Base-by-base conservation (phyloP, 2,797 vertebrate genomes). In the Tragelaphus oryx region DNA sequence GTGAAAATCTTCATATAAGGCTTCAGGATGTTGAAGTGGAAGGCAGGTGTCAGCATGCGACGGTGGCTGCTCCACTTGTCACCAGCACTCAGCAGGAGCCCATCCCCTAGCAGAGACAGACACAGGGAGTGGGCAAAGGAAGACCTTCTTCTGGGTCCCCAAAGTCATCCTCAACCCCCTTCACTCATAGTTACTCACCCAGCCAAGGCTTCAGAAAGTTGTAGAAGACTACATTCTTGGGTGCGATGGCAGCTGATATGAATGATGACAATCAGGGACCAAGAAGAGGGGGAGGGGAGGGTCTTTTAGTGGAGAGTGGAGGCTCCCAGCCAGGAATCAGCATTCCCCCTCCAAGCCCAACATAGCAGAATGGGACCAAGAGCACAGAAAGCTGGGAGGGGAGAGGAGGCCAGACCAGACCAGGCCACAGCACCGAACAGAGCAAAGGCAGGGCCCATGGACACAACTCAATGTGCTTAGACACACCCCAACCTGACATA, bases 21-120 rank as follows among this genome's bases (percentile, higher is more conserved):
- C 95, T 98, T 99, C 84, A 99, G 97, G 89, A 99, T 98, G 89
- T 99, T 98, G 54, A 99, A 99, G 76, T 99, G 99, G 95, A 99
- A 99, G 17, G 99, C 99, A 0, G 99, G 99, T 0, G 99, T 99
- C 68, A 99, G 97, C 74, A 99, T 97, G 1, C 97, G 98, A 0
- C 99, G 98, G 87, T 97, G 99, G 7, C 96, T 98, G 3, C 91
- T 97, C 99, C 99, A 99, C 62, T 98, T 98, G 28, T 98, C 97
- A 17, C 99, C 99, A 0, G 91, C 97, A 89, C 98, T 99, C 75
- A 99, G 86, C 90, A 99, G 95, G 71, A 99, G 98, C 75, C 99
- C 99, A 1, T 99, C 98, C 8, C 99, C 99, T 99, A 97, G 3
- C 0, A 37, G 30, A 60, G 50, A 20, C 5, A 94, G 18, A 6